phyloP scores from a whole-genome alignment of 2,888 invertebrate species.

The Hirtodrosophila trivittata region DNA sequence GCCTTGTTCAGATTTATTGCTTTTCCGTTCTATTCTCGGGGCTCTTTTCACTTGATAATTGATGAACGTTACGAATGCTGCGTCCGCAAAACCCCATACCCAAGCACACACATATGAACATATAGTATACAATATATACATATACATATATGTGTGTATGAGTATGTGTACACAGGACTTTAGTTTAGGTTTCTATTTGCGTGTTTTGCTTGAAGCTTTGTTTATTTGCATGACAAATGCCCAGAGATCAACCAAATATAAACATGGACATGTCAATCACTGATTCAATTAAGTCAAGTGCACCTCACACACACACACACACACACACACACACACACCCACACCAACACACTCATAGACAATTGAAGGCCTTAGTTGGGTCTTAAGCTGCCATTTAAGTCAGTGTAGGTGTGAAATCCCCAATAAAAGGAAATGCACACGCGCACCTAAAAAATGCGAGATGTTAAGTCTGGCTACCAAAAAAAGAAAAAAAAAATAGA shows the following conservation, averaged over 20 bases:
- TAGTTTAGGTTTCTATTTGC: slow-evolving; percentile 4
- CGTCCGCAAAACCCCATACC: slow-evolving; percentile 7
- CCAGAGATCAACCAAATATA: slow-evolving; percentile 36
- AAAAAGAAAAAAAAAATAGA: neutral
- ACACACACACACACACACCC: slow-evolving; percentile 16
- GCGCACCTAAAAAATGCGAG: slow-evolving; percentile 6
- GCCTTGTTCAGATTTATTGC: slow-evolving; percentile 73
- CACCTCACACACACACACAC: slow-evolving; percentile 36
- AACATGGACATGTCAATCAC: slow-evolving; percentile 61
- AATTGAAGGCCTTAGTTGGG: slow-evolving; percentile 23
- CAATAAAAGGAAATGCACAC: slow-evolving; percentile 36
- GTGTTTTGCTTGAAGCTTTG: slow-evolving; percentile 16
- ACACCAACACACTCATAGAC: slow-evolving; percentile 1
- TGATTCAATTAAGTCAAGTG: slow-evolving; percentile 75
- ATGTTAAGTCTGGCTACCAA: neutral
- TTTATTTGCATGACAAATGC: slow-evolving; percentile 43
- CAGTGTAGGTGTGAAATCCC: slow-evolving; percentile 58
- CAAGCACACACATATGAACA: slow-evolving; percentile 7
- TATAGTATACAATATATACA: slow-evolving; percentile 9
- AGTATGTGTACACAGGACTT: slow-evolving; percentile 10
- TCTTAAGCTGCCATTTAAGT: slow-evolving; percentile 39
- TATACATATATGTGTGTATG: slow-evolving; percentile 10
- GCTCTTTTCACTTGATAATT: slow-evolving; percentile 70
- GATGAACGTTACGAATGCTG: slow-evolving; percentile 66
- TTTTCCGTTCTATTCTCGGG: slow-evolving; percentile 35